Evolutionary conservation across 1,140 invertebrate species (phyloP), one percentile per base, ranked within the genome.

Genomic region (Forficula auricularia): DNA sequence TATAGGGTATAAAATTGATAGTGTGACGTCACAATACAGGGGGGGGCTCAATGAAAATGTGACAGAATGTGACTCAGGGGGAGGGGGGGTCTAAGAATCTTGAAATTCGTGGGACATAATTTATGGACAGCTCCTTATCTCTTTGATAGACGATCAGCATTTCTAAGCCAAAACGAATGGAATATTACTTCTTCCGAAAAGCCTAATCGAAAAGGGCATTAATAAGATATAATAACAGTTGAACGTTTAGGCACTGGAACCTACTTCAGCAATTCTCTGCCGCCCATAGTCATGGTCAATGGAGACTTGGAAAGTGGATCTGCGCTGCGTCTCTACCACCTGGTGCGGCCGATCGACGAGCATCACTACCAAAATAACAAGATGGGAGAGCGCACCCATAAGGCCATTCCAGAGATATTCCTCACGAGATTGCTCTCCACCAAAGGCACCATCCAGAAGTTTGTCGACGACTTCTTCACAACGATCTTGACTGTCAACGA

Each of bases 361-460:
- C 69, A 72, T 49, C 56, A 61, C 13, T 59, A 54, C 43, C 48
- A 48, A 18, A 64, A 62, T 42, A 64, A 67, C 48, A 77, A 76
- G 63, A 39, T 39, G 45, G 70, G 65, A 34, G 82, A 87, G 55
- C 69, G 82, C 35, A 79, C 77, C 14, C 85, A 88, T 57, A 91
- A 89, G 72, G 84, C 84, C 6, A 92, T 95, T 50, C 88, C 90
- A 2, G 90, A 96, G 66, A 92, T 95, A 57, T 95, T 91, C 60
- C 68, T 95, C 39, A 95, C 90, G 4, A 67, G 90, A 49, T 63
- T 95, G 12, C 61, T 96, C 1, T 92, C 90, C 18, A 92, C 88
- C 1, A 94, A 94, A 63, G 90, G 90, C 14, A 95, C 89, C 6
- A 80, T 96, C 38, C 88, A 95, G 58, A 92, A 95, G 58, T 96